Evolutionary conservation across 92 coral and sea anemone species (phyloP).

Genomic region (Zoanthus solanderi): DNA sequence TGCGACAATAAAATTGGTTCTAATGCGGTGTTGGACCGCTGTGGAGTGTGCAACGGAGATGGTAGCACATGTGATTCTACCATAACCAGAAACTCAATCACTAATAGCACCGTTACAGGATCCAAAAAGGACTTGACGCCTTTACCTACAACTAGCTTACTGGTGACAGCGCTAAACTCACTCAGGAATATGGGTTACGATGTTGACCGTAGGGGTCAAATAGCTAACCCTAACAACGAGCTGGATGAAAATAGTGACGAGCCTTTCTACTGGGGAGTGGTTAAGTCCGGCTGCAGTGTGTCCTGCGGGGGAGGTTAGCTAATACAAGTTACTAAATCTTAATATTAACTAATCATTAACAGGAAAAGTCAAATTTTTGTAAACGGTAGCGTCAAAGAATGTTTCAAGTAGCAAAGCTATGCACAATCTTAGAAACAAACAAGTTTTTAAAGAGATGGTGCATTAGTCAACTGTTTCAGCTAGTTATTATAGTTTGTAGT

Average conservation of each 20-base stretch:
- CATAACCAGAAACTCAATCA: constrained; percentile 45
- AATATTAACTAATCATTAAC: too few relatives aligned
- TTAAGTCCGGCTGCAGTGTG: constrained; percentile 91
- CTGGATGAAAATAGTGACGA: constrained; percentile 72
- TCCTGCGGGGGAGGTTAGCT: constrained; percentile 96
- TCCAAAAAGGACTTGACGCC: constrained; percentile 75
- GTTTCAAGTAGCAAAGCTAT: too few relatives aligned
- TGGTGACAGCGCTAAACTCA: constrained; percentile 75
- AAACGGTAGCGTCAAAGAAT: too few relatives aligned
- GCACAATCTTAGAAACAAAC: too few relatives aligned
- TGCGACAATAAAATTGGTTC: constrained; percentile 95
- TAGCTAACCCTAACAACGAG: constrained; percentile 75
- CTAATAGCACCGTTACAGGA: constrained; percentile 67
- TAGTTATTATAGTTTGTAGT: too few relatives aligned
- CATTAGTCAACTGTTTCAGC: too few relatives aligned
- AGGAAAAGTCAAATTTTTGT: too few relatives aligned
- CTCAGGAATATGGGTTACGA: constrained; percentile 88
- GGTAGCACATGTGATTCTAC: constrained; percentile 85
- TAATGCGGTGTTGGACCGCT: constrained; percentile 91
- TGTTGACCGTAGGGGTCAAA: constrained; percentile 87
- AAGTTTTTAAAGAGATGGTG: too few relatives aligned
- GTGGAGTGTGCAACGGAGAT: constrained; percentile 98
- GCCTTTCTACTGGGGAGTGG: constrained; percentile 94
- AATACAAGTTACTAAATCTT: neutral
- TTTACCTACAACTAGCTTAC: constrained; percentile 58